These are phyloP conservation scores for Dicranocentrus wangi DNA, from an alignment of 2,888 invertebrate species.

Conservation along the genomic window DNA sequence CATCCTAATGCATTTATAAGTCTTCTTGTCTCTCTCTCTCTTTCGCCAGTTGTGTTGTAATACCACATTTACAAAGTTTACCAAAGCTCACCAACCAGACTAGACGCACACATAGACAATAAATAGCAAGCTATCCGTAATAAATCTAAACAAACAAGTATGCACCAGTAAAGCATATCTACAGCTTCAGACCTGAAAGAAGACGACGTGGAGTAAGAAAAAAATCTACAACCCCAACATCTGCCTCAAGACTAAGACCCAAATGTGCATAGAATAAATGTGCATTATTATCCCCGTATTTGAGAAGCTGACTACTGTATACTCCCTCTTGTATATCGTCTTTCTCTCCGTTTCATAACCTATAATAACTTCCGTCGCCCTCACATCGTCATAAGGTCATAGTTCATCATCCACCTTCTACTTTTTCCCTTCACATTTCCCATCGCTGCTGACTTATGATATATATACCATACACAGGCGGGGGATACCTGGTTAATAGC, in stretches of 20 bases:
- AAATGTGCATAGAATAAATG: no score
- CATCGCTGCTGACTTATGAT: no score
- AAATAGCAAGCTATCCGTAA: no score
- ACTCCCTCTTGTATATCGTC: not conserved
- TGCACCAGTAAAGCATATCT: no score
- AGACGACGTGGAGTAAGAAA: not conserved
- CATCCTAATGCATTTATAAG: not conserved
- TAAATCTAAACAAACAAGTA: no score
- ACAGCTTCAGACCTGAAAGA: not conserved
- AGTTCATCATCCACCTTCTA: constrained; percentile 25
- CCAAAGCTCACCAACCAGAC: no score
- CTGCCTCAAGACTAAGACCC: not conserved
- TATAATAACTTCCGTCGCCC: constrained; percentile 30
- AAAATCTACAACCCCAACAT: not conserved
- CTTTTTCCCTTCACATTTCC: constrained; percentile 1
- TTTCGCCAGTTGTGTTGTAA: not conserved
- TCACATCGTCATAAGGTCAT: constrained; percentile 34
- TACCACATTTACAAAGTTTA: no score
- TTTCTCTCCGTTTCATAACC: no score
- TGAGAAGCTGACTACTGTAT: not conserved
- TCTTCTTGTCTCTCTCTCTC: constrained; percentile 7
- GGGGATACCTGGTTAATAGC: no score
- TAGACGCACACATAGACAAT: not conserved
- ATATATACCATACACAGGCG: no score
- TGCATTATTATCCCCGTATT: no score